A percentile compares a stretch with the other conserved stretches of the same genome.
These are phyloP conservation scores for Sminthurides aquaticus DNA, from an alignment of 2,888 invertebrate species.

Conservation along the genomic window DNA sequence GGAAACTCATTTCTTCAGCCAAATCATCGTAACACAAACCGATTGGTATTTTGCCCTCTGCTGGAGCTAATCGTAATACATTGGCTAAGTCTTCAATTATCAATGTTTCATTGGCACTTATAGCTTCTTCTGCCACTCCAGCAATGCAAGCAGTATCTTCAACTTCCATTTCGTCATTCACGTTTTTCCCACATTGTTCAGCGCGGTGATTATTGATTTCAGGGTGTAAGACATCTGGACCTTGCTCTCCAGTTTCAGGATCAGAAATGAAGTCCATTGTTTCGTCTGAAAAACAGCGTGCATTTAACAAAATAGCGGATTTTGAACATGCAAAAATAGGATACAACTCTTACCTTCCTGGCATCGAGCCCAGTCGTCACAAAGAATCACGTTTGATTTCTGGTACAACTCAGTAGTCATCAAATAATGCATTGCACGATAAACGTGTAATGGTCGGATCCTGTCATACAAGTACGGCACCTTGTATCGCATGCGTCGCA, in stretches of 20 bases:
- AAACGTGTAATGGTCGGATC: conserved; percentile 22
- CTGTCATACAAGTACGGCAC: conserved; percentile 24
- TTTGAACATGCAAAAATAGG: no score
- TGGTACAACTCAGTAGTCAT: conserved; percentile 19
- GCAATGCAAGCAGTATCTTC: neutral
- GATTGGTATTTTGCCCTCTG: conserved; percentile 22
- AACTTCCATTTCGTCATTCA: neutral
- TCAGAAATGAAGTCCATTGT: no score
- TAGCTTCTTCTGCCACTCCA: no score
- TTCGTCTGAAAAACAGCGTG: no score
- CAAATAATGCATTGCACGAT: conserved; percentile 30
- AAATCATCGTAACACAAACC: conserved; percentile 15
- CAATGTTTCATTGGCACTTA: neutral
- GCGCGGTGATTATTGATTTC: no score
- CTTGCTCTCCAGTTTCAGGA: no score
- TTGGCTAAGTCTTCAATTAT: neutral
- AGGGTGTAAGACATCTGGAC: no score
- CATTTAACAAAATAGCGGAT: no score
- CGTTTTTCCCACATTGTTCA: no score
- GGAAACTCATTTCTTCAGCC: conserved; percentile 27
- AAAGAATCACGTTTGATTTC: conserved; percentile 35
- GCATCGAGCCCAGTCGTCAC: conserved; percentile 40
- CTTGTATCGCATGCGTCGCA: conserved; percentile 23
- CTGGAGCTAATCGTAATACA: conserved; percentile 23
- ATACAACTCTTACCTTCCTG: neutral